These are phyloP conservation scores for Prolemur simus DNA, from an alignment of 2,113 vertebrate genomes.

Conservation along the genomic window DNA sequence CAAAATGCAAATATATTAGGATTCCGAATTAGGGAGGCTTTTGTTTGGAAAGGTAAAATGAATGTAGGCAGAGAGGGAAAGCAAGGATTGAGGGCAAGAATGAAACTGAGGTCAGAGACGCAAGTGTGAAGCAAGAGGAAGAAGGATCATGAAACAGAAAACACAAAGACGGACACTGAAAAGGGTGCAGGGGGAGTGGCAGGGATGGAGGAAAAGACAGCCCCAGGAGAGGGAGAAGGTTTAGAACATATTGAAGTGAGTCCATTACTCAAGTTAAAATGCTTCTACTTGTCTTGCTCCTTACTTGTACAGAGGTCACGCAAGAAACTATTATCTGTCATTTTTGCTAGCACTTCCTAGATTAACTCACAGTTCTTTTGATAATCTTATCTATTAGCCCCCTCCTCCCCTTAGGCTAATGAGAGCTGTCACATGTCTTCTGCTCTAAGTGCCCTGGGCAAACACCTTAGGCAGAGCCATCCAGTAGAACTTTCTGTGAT, in stretches of 20 bases:
- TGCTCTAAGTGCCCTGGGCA: not conserved
- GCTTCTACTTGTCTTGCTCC: not conserved
- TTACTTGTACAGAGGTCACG: not conserved
- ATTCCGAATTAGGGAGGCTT: not conserved
- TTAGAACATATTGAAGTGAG: accelerated
- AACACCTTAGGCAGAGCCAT: too few species aligned
- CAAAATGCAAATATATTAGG: not conserved
- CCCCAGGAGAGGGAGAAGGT: not conserved
- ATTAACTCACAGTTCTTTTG: not conserved
- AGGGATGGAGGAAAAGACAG: not conserved
- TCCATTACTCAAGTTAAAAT: not conserved
- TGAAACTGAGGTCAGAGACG: not conserved
- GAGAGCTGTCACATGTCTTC: not conserved
- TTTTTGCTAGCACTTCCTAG: not conserved
- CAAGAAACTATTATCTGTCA: not conserved
- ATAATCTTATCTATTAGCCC: not conserved
- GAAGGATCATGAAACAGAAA: not conserved
- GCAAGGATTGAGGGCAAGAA: not conserved
- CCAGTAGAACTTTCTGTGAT: not conserved
- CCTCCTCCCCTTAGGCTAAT: not conserved
- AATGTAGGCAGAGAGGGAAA: not conserved
- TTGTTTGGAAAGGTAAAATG: not conserved
- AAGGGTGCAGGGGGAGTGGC: not conserved
- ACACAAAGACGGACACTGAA: not conserved
- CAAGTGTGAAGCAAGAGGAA: not conserved